These are phyloP conservation scores for Scyliorhinus canicula DNA, from an alignment of 2,797 vertebrate species.

Conservation along the genomic window DNA sequence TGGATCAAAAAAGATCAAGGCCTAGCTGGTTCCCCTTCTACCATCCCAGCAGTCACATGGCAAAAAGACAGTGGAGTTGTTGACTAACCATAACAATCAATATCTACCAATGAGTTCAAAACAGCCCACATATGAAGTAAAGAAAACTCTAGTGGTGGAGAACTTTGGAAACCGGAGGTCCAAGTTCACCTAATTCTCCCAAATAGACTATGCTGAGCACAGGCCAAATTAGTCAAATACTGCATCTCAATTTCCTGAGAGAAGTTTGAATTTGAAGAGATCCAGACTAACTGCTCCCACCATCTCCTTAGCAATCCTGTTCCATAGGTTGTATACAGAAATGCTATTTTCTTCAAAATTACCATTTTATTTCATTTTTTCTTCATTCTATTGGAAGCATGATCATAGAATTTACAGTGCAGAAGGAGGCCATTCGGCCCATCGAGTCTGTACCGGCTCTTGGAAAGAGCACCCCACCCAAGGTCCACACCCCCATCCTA, in stretches of 20 bases:
- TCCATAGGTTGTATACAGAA: neutral
- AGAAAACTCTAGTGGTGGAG: neutral
- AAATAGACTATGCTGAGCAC: neutral
- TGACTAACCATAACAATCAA: neutral
- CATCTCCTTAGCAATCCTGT: neutral
- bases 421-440: no score
- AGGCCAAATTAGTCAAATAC: neutral
- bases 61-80: neutral
- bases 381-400: neutral
- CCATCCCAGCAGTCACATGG: neutral
- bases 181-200: neutral
- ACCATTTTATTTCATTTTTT: neutral
- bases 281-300: neutral
- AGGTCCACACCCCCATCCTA: no score
- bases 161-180: neutral
- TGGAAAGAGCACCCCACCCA: no score
- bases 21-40: neutral
- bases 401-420: no score
- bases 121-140: neutral
- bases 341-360: neutral
- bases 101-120: no score
- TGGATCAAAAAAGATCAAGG: neutral
- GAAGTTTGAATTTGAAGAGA: neutral
- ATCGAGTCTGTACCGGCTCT: no score
- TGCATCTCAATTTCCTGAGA: no score